phyloP scores from a whole-genome alignment of 2,797 vertebrate species.

The Danio choprae region DNA sequence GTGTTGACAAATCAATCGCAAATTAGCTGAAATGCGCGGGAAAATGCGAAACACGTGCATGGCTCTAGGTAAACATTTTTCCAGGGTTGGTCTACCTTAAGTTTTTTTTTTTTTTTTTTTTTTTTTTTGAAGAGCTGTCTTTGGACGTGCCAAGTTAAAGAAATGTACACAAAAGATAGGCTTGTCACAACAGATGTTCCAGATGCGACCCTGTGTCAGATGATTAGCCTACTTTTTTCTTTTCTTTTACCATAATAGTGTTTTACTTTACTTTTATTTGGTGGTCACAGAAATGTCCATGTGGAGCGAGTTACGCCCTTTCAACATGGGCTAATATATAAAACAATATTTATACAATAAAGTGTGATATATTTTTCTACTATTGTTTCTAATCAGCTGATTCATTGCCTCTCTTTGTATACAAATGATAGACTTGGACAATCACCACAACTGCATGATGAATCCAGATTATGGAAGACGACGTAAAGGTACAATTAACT shows the following conservation, averaged over 20 bases:
- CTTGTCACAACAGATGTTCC: slow-evolving; percentile 77
- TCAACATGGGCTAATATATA: neutral
- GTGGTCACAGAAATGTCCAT: neutral
- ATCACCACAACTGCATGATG: neutral
- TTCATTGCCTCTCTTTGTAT: neutral
- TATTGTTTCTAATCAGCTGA: neutral
- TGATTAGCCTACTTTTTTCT: slow-evolving; percentile 64
- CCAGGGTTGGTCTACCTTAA: slow-evolving; percentile 20
- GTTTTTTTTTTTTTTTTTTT: slow-evolving; percentile 60
- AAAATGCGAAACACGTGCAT: slow-evolving; percentile 62
- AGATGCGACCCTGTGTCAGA: slow-evolving; percentile 73
- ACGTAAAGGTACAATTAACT: neutral
- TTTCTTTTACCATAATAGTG: slow-evolving; percentile 45
- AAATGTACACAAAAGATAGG: slow-evolving; percentile 62
- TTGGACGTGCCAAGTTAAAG: slow-evolving; percentile 53
- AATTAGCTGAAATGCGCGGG: slow-evolving; percentile 49
- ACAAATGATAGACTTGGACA: neutral
- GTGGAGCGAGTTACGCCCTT: neutral
- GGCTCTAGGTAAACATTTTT: slow-evolving; percentile 47
- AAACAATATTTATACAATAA: neutral
- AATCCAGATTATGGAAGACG: neutral
- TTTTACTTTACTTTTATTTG: neutral
- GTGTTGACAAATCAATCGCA: slow-evolving; percentile 55
- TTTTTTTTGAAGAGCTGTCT: slow-evolving; percentile 65
- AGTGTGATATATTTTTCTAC: neutral